These are phyloP conservation scores for Grammomys dolichurus DNA, from an alignment of 2,113 vertebrate species.

Conservation along the genomic window DNA sequence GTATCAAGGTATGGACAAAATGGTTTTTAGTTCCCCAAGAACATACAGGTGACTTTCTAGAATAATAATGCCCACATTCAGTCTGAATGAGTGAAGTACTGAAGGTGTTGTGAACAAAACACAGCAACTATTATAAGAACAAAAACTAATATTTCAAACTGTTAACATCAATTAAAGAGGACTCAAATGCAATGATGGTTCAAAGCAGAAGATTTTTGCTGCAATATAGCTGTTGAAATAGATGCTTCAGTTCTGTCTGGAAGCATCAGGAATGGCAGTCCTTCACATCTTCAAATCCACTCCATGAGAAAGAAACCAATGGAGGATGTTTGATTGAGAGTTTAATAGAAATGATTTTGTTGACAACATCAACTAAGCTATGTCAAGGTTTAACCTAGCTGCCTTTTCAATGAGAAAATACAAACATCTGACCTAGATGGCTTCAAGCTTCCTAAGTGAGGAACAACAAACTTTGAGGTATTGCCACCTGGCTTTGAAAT, in stretches of 20 bases:
- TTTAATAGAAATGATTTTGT: background rate
- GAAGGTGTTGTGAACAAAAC: background rate
- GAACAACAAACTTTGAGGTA: background rate
- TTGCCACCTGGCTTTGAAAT: background rate
- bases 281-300: background rate
- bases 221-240: background rate
- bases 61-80: background rate
- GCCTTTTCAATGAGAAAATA: slow-evolving; percentile 32
- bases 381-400: background rate
- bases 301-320: background rate
- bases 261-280: background rate
- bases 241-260: background rate
- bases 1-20: slow-evolving; percentile 37
- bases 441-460: slow-evolving; percentile 1
- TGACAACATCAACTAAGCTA: background rate
- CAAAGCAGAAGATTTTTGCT: background rate
- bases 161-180: background rate
- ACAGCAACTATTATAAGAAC: background rate
- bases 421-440: background rate
- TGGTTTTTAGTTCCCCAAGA: background rate
- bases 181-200: background rate
- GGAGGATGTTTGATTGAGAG: background rate
- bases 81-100: background rate
- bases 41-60: background rate
- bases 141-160: background rate